A percentile compares a stretch with the other conserved stretches of the same genome.
phyloP scores from a whole-genome alignment of 2,888 invertebrate species.

The Apamea crenata region DNA sequence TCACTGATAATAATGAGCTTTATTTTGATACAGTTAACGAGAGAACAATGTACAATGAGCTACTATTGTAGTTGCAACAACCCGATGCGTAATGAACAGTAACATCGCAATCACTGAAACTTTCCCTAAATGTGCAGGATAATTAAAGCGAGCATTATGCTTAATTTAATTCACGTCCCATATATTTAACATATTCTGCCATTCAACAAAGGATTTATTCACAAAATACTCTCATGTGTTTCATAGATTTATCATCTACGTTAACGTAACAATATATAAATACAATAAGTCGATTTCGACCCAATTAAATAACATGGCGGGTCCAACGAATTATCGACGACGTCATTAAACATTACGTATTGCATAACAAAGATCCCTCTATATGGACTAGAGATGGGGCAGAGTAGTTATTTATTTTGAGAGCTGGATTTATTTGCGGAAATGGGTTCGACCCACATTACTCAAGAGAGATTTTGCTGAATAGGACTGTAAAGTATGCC shows the following conservation, averaged over 20 bases:
- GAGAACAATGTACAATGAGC: slow-evolving; percentile 1
- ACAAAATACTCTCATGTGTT: slow-evolving; percentile 32
- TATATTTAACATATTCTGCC: slow-evolving; percentile 32
- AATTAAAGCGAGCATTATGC: slow-evolving; percentile 40
- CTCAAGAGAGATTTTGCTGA: slow-evolving; percentile 87
- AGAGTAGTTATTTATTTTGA: slow-evolving; percentile 86
- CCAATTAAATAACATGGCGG: slow-evolving; percentile 65
- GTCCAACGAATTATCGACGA: slow-evolving; percentile 57
- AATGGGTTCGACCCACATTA: slow-evolving; percentile 87
- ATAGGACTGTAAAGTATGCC: slow-evolving; percentile 84
- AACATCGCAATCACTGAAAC: slow-evolving; percentile 40
- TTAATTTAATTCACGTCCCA: slow-evolving; percentile 36
- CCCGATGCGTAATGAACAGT: slow-evolving; percentile 21
- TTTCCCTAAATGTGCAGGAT: slow-evolving; percentile 30
- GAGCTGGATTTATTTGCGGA: slow-evolving; percentile 87
- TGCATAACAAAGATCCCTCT: slow-evolving; percentile 76
- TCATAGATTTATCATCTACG: slow-evolving; percentile 39
- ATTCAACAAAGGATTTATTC: slow-evolving; percentile 42
- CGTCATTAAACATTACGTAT: slow-evolving; percentile 67
- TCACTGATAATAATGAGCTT: not conserved
- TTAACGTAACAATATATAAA: slow-evolving; percentile 58
- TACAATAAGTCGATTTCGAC: slow-evolving; percentile 57
- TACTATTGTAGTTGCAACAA: slow-evolving; percentile 16
- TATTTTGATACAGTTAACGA: not conserved
- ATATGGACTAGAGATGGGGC: slow-evolving; percentile 65